Conservation (phyloP, 2,888 invertebrate species). For the Myathropa florea region DNA sequence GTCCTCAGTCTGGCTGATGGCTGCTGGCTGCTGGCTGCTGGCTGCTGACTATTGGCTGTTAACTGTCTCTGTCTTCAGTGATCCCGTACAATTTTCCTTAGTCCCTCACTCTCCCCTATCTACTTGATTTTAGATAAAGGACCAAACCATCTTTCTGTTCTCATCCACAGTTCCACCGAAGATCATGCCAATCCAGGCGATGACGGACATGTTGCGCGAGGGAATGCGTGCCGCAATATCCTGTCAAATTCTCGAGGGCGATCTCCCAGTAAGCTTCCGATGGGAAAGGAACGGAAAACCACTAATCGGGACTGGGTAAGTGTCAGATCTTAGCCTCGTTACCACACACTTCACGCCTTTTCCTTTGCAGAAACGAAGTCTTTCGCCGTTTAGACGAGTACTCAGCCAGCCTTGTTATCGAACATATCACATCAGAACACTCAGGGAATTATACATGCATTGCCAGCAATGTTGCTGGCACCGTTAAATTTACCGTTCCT, state of each 20-base stretch:
- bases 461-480: conserved; percentile 91
- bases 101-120: too few relatives aligned
- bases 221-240: conserved; percentile 94
- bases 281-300: conserved; percentile 95
- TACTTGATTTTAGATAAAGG: too few relatives aligned
- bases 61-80: neutral
- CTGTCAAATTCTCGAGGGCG: conserved; percentile 95
- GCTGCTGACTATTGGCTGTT: neutral
- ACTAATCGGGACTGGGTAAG: conserved; percentile 84
- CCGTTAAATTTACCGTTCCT: conserved; percentile 88
- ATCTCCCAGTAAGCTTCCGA: conserved; percentile 93
- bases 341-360: neutral
- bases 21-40: neutral
- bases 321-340: neutral
- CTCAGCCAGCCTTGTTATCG: conserved; percentile 92
- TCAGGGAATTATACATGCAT: conserved; percentile 96
- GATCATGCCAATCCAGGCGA: conserved; percentile 90
- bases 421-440: conserved; percentile 91
- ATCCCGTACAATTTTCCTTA: neutral
- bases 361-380: conserved; percentile 81
- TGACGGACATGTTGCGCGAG: conserved; percentile 90
- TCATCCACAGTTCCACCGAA: conserved; percentile 87
- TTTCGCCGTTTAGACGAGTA: conserved; percentile 89
- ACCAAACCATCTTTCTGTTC: neutral
- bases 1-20: neutral